Percentiles rank a stretch among this genome's conserved stretches.
phyloP scores from a whole-genome alignment of 2,113 vertebrate genomes.

The Sander lucioperca region DNA sequence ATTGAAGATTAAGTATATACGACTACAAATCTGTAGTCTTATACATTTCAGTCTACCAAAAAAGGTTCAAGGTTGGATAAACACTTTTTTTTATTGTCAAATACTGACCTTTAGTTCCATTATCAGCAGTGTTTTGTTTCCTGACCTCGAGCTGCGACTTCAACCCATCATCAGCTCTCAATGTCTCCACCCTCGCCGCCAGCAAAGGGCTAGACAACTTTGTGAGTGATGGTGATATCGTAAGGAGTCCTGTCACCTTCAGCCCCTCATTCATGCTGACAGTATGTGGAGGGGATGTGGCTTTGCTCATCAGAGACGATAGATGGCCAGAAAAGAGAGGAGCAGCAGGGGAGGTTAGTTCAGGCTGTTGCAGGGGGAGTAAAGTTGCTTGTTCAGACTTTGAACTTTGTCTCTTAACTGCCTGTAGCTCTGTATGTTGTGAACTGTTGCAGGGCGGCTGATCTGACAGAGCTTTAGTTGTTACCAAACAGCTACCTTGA shows the following conservation, averaged over 20 bases:
- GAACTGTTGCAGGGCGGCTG: neutral
- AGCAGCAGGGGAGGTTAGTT: neutral
- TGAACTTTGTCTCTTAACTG: neutral
- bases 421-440: neutral
- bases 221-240: neutral
- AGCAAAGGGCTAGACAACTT: slow-evolving; percentile 2
- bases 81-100: neutral
- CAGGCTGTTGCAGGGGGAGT: neutral
- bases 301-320: neutral
- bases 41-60: neutral
- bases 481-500: neutral
- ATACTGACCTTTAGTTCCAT: slow-evolving; percentile 45
- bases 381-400: slow-evolving; percentile 8
- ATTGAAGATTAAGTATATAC: neutral
- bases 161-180: neutral
- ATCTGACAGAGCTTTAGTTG: neutral
- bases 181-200: neutral
- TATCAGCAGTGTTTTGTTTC: slow-evolving; percentile 7
- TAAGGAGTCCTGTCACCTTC: slow-evolving; percentile 19
- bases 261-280: neutral
- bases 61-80: neutral
- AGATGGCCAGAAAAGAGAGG: neutral
- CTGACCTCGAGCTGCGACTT: neutral
- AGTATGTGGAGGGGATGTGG: neutral
- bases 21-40: too few relatives aligned